A percentile compares a stretch with the other conserved stretches of the same genome.
Conservation (phyloP, 2,797 vertebrate genomes). For the Clamator glandarius region DNA sequence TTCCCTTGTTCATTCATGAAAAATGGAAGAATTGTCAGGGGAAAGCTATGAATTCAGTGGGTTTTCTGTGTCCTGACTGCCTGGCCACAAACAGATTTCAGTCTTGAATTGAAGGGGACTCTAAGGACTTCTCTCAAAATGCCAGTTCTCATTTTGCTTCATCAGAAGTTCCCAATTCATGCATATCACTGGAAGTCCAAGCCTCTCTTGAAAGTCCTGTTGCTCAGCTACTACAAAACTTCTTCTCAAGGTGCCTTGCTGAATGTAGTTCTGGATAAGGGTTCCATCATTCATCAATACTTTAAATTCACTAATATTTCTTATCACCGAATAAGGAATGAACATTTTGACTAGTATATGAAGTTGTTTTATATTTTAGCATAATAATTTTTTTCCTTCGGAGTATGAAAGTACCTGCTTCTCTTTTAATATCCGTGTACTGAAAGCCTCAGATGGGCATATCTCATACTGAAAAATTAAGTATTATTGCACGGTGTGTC, state of each 20-base stretch:
- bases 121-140: not conserved
- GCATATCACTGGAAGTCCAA: not conserved
- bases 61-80: not conserved
- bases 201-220: not conserved
- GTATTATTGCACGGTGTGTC: not conserved
- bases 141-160: not conserved
- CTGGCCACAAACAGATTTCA: not conserved
- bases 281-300: not conserved
- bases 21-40: not conserved
- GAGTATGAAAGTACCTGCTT: not conserved
- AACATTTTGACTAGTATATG: not conserved
- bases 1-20: not conserved
- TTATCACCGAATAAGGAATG: not conserved
- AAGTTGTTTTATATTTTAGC: not conserved
- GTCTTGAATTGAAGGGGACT: rapidly evolving
- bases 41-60: not conserved
- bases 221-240: not conserved
- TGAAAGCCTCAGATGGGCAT: not conserved
- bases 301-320: not conserved
- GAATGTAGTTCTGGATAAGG: not conserved
- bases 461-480: not conserved
- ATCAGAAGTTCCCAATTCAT: not conserved
- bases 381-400: not conserved
- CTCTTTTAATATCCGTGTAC: not conserved
- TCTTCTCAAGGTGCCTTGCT: not conserved